phyloP scores from a whole-genome alignment of 2,888 invertebrate genomes.

The Rotaria socialis region DNA sequence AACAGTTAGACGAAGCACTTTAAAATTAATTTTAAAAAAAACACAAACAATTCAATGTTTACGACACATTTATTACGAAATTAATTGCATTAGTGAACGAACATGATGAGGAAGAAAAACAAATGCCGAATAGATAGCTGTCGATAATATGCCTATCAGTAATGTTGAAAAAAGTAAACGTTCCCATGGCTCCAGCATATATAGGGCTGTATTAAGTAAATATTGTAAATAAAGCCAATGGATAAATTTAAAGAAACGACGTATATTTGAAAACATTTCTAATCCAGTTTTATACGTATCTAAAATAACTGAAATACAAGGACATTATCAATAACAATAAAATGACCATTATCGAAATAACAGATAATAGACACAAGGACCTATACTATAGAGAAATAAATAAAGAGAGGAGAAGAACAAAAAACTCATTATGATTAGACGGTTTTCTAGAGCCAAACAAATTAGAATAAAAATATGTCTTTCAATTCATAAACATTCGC shows the following conservation, averaged over 20 bases:
- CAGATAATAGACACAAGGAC: no score
- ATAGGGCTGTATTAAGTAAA: slow-evolving; percentile 62
- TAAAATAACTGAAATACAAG: background rate
- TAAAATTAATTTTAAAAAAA: background rate
- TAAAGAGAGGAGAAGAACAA: no score
- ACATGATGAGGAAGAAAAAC: slow-evolving; percentile 44
- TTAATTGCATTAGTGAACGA: slow-evolving; percentile 21
- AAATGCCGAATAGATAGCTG: slow-evolving; percentile 38
- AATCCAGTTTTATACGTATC: background rate
- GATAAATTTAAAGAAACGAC: slow-evolving; percentile 44
- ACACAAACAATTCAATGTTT: background rate
- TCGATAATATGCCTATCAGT: slow-evolving; percentile 34
- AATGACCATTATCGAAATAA: background rate
- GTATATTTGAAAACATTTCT: slow-evolving; percentile 38
- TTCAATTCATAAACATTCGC: no score
- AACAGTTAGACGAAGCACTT: background rate
- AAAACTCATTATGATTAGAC: no score
- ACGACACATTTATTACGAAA: background rate
- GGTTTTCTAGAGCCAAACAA: no score
- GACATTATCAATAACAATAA: background rate
- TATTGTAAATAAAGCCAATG: slow-evolving; percentile 61
- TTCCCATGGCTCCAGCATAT: slow-evolving; percentile 64
- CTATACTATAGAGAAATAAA: no score
- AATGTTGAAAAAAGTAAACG: slow-evolving; percentile 57
- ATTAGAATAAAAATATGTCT: no score